Percentiles rank a stretch among this genome's conserved stretches.
Evolutionary conservation across 2,888 invertebrate genomes (phyloP).

Genomic region (Euzetes globulus): DNA sequence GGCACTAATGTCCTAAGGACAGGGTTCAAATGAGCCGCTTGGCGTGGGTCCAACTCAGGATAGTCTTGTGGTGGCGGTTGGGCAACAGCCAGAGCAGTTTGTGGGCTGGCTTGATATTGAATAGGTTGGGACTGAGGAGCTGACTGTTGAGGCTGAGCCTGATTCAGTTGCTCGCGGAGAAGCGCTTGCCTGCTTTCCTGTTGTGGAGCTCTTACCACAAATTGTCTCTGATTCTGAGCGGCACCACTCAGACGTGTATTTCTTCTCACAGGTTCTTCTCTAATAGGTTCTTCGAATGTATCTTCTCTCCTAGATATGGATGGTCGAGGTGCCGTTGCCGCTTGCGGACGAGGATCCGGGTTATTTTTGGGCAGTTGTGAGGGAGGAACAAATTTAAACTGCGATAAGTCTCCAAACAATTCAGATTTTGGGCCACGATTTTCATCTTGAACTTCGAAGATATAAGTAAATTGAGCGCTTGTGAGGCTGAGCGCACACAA

Average conservation of each 20-base stretch:
- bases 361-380: conserved; percentile 31
- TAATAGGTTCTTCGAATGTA: background rate
- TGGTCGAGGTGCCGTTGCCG: background rate
- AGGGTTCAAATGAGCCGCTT: conserved; percentile 7
- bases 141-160: background rate
- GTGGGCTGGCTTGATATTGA: conserved; percentile 23
- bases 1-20: background rate
- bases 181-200: background rate
- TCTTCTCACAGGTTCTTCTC: background rate
- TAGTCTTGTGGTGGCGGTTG: background rate
- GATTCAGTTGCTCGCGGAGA: background rate
- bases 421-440: conserved; percentile 36
- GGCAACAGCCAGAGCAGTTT: background rate
- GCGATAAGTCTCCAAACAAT: conserved; percentile 31
- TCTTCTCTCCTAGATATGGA: background rate
- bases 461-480: conserved; percentile 29
- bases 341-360: background rate
- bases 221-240: conserved; percentile 31
- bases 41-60: background rate
- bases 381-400: conserved; percentile 38
- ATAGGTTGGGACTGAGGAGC: background rate
- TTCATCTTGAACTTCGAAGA: conserved; percentile 35
- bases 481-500: conserved; percentile 12
- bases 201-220: conserved; percentile 32
- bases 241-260: conserved; percentile 4